Evolutionary conservation across 2,797 vertebrate species (phyloP).

Genomic region (Margarornis squamiger): DNA sequence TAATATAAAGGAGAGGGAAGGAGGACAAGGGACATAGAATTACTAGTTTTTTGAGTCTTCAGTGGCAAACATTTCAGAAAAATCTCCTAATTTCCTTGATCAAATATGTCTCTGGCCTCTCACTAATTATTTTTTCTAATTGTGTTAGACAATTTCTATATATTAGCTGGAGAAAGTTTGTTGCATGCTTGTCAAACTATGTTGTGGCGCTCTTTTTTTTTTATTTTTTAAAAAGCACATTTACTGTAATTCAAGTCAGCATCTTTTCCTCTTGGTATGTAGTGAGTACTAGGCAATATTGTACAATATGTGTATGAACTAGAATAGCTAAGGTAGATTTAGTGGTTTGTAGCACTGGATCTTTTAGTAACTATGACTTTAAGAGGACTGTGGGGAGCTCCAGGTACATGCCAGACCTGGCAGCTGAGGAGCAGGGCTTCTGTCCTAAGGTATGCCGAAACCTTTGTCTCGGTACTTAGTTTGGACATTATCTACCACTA

Average conservation of each 20-base stretch:
- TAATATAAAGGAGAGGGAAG: slow-evolving; percentile 30
- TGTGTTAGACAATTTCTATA: slow-evolving; percentile 54
- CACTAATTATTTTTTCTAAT: slow-evolving; percentile 64
- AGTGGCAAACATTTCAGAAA: slow-evolving; percentile 45
- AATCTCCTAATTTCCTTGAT: slow-evolving; percentile 47
- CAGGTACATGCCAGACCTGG: slow-evolving; percentile 43
- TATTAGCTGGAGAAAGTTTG: slow-evolving; percentile 64
- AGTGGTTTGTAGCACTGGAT: slow-evolving; percentile 70
- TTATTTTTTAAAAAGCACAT: slow-evolving; percentile 68
- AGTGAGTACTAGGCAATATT: slow-evolving; percentile 70
- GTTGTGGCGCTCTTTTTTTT: slow-evolving; percentile 59
- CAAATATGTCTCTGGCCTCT: slow-evolving; percentile 56
- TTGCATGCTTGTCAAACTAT: slow-evolving; percentile 73
- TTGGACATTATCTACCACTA: slow-evolving; percentile 13
- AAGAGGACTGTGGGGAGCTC: slow-evolving; percentile 26
- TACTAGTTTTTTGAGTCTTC: slow-evolving; percentile 47
- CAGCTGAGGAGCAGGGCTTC: slow-evolving; percentile 28
- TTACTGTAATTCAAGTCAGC: slow-evolving; percentile 61
- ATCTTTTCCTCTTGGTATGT: slow-evolving; percentile 71
- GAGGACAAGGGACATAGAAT: slow-evolving; percentile 13
- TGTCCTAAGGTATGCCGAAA: not conserved
- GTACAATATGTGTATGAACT: slow-evolving; percentile 75
- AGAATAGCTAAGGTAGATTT: slow-evolving; percentile 76
- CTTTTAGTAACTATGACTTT: slow-evolving; percentile 62
- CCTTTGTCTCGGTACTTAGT: not conserved